Base-by-base conservation (phyloP, 2,888 invertebrate species). In the Drosophila diplacantha region DNA sequence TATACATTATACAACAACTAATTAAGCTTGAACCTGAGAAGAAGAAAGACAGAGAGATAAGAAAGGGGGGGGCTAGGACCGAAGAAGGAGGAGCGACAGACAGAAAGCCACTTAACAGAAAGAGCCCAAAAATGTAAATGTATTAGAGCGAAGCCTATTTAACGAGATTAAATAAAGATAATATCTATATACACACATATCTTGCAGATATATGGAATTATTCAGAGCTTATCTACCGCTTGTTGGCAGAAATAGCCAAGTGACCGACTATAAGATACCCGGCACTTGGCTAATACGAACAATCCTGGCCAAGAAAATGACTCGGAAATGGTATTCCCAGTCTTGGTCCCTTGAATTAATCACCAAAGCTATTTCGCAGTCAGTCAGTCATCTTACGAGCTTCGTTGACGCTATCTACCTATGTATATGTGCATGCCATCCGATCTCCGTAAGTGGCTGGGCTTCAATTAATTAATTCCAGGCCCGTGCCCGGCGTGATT, bases 161-260 rank as follows among this genome's bases (percentile, higher is more conserved):
- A 76, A 76, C 73, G 69, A 77, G 78, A 75, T 77, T 75, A 71
- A 76, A 80, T 77, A 76, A 76, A 76, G 75, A 69, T 79, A 65
- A 59, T 62, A 52, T 66, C 52, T 41, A 69, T 67, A 70, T 53
- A 71, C 47, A 68, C 39, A 71, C 5, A 50, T 12, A 20, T 18
- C 1, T 12, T 14, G 11, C 16, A 49, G 34, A 46, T 53, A 5
- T 2, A n/a, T 24, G 29, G 16, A 5, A 20, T 12, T 43, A 24
- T 16, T 43, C 6, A 29, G 8, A 0, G 26, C 11, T 29, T 29
- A 29, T 29, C 26, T 24, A 5, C 5, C 22, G 22, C 22, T 5
- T 22, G 20, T 20, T 20, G 20, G 20, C 20, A 20, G 20, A 20
- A 20, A 20, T 2, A 20, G 3, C 20, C 3, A 3, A 2, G 2